Conservation (phyloP, 2,113 vertebrate genomes). For the Tetrao urogallus region DNA sequence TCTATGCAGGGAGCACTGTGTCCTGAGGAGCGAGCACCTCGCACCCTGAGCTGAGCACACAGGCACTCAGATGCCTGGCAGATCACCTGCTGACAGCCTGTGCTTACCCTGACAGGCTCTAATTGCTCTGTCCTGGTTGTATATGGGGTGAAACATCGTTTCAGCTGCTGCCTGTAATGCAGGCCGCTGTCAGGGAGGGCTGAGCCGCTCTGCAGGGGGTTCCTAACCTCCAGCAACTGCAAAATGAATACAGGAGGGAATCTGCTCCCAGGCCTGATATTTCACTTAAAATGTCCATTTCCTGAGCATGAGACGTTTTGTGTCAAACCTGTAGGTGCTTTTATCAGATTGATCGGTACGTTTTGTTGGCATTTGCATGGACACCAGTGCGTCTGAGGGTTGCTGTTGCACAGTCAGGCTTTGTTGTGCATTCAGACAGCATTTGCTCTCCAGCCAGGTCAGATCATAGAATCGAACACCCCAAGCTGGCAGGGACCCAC, state of each 20-base stretch:
- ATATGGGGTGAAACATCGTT: not conserved
- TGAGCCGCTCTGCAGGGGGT: not conserved
- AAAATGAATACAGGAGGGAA: not conserved
- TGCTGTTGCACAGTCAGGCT: not conserved
- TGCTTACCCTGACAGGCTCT: not conserved
- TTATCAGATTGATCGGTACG: not conserved
- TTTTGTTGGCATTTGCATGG: not conserved
- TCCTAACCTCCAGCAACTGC: not conserved
- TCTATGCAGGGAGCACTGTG: accelerated
- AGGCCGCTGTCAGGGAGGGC: not conserved
- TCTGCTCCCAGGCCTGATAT: not conserved
- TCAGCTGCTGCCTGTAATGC: not conserved
- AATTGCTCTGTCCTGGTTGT: not conserved
- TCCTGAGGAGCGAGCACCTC: accelerated
- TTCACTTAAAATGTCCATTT: not conserved
- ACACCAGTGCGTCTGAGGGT: not conserved
- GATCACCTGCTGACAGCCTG: not conserved
- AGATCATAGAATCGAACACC: not conserved
- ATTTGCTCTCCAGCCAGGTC: constrained; percentile 80
- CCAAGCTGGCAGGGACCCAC: not conserved
- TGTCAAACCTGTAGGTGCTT: not conserved
- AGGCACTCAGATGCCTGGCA: not conserved
- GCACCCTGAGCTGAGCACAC: not conserved
- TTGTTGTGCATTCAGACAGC: accelerated
- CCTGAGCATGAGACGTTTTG: not conserved